phyloP scores from a whole-genome alignment of 2,797 vertebrate species.

The Diceros bicornis region DNA sequence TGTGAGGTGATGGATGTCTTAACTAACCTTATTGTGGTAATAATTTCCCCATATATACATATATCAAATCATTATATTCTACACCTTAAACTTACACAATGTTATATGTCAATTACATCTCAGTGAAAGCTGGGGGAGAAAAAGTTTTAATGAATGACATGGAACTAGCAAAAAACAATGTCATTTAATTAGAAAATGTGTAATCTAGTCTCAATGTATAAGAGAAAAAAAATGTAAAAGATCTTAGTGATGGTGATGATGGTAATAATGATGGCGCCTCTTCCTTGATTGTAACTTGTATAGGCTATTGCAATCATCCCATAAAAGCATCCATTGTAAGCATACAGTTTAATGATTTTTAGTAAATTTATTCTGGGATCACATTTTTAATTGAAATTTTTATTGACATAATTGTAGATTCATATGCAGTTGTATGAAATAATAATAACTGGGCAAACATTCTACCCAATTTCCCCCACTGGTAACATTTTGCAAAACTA shows the following conservation, averaged over 20 bases:
- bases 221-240: not conserved
- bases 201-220: not conserved
- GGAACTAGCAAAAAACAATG: not conserved
- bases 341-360: not conserved
- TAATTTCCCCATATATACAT: not conserved
- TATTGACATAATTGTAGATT: not conserved
- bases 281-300: constrained; percentile 17
- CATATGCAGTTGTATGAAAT: not conserved
- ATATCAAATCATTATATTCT: not conserved
- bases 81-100: not conserved
- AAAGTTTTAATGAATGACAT: not conserved
- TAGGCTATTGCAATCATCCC: not conserved
- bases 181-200: constrained; percentile 40
- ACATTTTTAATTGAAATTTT: not conserved
- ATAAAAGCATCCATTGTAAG: not conserved
- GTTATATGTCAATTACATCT: not conserved
- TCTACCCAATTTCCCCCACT: not conserved
- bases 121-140: not conserved
- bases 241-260: not conserved
- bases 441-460: not conserved
- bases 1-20: not conserved
- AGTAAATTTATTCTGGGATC: not conserved
- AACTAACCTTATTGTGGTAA: not conserved
- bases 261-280: not conserved
- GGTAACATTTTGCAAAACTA: not conserved